Percentiles rank a stretch among this genome's conserved stretches.
These are phyloP conservation scores for Hypothenemus hampei DNA, from an alignment of 1,140 invertebrate genomes.

Conservation along the genomic window DNA sequence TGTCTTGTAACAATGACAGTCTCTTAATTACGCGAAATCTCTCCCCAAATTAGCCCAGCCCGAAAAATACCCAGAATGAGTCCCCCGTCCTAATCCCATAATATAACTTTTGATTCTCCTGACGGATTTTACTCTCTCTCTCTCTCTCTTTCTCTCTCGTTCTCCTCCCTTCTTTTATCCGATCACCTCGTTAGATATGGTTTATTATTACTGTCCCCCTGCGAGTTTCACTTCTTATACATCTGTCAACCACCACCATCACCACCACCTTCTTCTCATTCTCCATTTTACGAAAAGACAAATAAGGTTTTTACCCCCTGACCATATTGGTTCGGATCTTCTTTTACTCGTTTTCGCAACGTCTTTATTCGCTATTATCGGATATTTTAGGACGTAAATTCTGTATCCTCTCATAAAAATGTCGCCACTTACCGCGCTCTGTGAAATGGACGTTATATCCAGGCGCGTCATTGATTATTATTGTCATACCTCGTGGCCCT, in stretches of 20 bases:
- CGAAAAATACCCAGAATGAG: no score
- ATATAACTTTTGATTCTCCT: slow-evolving; percentile 22
- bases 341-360: slow-evolving; percentile 11
- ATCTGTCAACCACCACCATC: no score
- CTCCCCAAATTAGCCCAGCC: slow-evolving; percentile 18
- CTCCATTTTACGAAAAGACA: no score
- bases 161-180: no score
- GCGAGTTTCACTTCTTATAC: no score
- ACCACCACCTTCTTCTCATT: no score
- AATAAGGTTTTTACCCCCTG: no score
- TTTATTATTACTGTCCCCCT: not conserved
- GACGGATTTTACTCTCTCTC: slow-evolving; percentile 7
- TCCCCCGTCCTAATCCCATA: slow-evolving; percentile 20
- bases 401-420: slow-evolving; percentile 16
- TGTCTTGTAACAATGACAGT: slow-evolving; percentile 24
- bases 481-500: slow-evolving; percentile 14
- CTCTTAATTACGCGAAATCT: slow-evolving; percentile 20
- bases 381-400: slow-evolving; percentile 21
- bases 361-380: slow-evolving; percentile 11
- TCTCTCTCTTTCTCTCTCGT: no score
- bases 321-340: no score
- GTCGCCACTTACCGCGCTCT: slow-evolving; percentile 19
- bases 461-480: slow-evolving; percentile 22
- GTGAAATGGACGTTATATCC: slow-evolving; percentile 19
- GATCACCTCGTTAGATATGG: slow-evolving; percentile 2